Base-by-base conservation (phyloP, 2,888 invertebrate genomes). In the Acleris laterana region DNA sequence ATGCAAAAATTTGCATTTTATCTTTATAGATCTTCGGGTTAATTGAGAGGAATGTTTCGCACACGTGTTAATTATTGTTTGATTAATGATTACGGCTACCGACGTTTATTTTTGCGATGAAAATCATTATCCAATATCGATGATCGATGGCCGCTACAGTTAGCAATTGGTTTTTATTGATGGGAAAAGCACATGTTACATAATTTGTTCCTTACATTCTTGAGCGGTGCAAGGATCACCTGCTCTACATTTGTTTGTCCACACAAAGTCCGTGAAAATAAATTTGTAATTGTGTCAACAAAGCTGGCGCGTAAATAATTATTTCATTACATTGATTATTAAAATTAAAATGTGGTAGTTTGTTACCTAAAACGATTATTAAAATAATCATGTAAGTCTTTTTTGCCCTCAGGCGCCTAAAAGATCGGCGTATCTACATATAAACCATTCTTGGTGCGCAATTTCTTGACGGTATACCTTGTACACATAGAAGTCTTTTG, bases 61-160 rank as follows among this genome's bases (percentile, higher is more conserved):
- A 77, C 77, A 75, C 74, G 75, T 72, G 81, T 86, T 90, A 88
- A 90, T 90, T 90, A 90, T 76, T 68, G 70, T 74, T 80, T 90
- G 91, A 92, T 91, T 82, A 85, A 90, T 89, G 86, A 76, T 70
- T 69, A 67, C 73, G 68, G 86, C 87, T 85, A 84, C 87, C 77
- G 84, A 74, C 77, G 79, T 77, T 82, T 82, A 78, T 77, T 81
- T 80, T 75, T 69, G 68, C 69, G 78, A 81, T 79, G 76, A 75
- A 75, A 76, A 52, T 64, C 59, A 64, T 64, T 64, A 64, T 32
- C 32, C 53, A 57, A 51, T 53, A 20, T 48, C 48, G 59, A 44
- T 49, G 64, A 65, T 65, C 60, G 50, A 60, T 57, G 55, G 64
- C 3, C 19, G 52, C 17, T 17, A 51, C 17, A 49, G 38, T 55